These are phyloP conservation scores for Hirtodrosophila cameraria DNA, from an alignment of 2,888 invertebrate genomes.

Conservation along the genomic window DNA sequence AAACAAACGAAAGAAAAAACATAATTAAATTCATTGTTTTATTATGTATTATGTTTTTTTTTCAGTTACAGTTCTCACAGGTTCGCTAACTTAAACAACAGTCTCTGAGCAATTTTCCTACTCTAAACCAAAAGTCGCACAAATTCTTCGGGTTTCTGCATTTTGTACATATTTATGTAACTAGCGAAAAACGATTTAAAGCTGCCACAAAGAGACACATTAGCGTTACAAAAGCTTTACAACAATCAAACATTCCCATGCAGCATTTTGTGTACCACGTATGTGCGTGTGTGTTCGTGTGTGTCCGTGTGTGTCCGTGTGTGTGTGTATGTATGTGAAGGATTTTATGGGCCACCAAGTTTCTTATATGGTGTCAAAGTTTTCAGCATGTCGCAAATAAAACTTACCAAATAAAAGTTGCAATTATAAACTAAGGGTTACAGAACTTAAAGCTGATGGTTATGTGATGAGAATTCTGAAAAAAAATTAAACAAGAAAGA, in stretches of 20 bases:
- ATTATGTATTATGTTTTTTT: conserved; percentile 5
- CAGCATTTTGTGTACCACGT: conserved; percentile 30
- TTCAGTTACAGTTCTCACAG: conserved; percentile 4
- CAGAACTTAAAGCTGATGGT: neutral
- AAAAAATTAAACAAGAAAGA: neutral
- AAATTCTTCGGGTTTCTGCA: neutral
- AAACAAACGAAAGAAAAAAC: conserved; percentile 46
- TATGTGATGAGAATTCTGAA: neutral
- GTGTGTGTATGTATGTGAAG: neutral
- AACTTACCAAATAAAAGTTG: conserved; percentile 63
- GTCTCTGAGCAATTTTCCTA: neutral
- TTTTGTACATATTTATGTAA: too few relatives aligned
- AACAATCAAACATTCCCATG: conserved; percentile 72
- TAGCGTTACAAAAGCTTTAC: conserved; percentile 70
- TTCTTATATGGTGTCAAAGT: neutral
- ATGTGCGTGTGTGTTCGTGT: neutral
- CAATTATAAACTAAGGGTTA: neutral
- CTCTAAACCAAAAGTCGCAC: neutral
- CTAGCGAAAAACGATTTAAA: conserved; percentile 2
- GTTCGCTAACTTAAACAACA: neutral
- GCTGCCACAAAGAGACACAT: conserved; percentile 29
- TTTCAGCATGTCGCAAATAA: conserved; percentile 5
- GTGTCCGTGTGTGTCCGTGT: neutral
- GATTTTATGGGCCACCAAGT: neutral
- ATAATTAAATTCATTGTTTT: conserved; percentile 39